Evolutionary conservation across 2,888 invertebrate species (phyloP).

Genomic region (Plagodis pulveraria): DNA sequence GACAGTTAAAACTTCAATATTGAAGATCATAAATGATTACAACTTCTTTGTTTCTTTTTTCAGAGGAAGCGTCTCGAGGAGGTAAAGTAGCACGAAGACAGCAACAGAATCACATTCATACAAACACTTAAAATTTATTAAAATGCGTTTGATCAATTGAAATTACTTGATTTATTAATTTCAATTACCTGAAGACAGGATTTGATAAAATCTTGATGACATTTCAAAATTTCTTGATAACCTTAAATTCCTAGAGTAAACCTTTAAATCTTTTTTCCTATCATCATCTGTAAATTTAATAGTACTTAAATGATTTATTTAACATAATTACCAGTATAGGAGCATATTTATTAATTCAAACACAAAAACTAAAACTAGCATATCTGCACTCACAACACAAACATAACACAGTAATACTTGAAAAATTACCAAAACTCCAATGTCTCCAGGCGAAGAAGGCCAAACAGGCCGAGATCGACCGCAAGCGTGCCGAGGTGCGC

Average conservation of each 20-base stretch:
- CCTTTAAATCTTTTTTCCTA: too few species aligned
- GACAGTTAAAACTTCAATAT: neutral
- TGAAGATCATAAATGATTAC: slow-evolving; percentile 42
- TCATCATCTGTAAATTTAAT: too few species aligned
- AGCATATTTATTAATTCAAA: too few species aligned
- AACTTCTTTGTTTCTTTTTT: slow-evolving; percentile 80
- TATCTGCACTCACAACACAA: neutral
- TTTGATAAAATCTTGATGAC: neutral
- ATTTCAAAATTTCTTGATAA: too few species aligned
- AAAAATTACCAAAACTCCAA: slow-evolving; percentile 35
- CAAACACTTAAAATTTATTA: neutral
- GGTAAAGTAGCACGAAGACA: slow-evolving; percentile 78
- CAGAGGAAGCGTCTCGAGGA: slow-evolving; percentile 93
- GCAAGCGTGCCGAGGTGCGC: slow-evolving; percentile 99
- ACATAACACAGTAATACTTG: slow-evolving; percentile 5
- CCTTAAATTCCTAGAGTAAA: too few species aligned
- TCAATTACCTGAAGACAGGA: neutral
- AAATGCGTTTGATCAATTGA: neutral
- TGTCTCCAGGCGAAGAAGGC: slow-evolving; percentile 95
- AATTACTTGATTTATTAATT: neutral
- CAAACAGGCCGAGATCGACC: slow-evolving; percentile 98
- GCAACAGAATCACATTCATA: neutral
- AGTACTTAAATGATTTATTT: too few species aligned
- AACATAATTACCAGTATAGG: too few species aligned
- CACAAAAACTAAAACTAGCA: too few species aligned